Evolutionary conservation across 2,888 invertebrate species (phyloP).

Genomic region (Aspidiotus rigidus): DNA sequence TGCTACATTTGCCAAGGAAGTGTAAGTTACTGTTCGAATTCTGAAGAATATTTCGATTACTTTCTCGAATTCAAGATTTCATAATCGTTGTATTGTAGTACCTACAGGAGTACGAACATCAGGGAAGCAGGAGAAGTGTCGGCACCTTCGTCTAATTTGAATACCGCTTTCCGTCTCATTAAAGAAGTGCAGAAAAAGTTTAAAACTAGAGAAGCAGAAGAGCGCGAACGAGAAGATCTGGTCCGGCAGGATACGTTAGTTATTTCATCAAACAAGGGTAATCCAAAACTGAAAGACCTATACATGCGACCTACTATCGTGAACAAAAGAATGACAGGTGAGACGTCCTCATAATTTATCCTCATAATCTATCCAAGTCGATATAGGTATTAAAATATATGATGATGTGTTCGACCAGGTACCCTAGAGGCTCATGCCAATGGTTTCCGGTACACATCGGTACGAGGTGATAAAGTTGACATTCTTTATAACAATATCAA

Average conservation of each 20-base stretch:
- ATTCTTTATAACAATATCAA: slow-evolving; percentile 99
- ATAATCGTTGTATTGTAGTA: slow-evolving; percentile 48
- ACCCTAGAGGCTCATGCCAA: slow-evolving; percentile 91
- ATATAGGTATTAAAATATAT: too few relatives aligned
- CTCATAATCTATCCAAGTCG: neutral
- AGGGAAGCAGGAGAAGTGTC: slow-evolving; percentile 94
- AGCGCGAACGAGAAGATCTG: slow-evolving; percentile 94
- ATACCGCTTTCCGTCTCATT: slow-evolving; percentile 92
- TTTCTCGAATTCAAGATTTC: slow-evolving; percentile 15
- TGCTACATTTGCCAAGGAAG: slow-evolving; percentile 95
- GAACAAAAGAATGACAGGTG: slow-evolving; percentile 82
- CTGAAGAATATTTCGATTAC: neutral
- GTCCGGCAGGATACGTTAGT: slow-evolving; percentile 96
- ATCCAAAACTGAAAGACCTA: slow-evolving; percentile 93
- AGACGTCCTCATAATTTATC: slow-evolving; percentile 24
- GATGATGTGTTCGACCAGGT: slow-evolving; percentile 43
- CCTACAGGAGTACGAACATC: slow-evolving; percentile 92
- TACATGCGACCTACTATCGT: slow-evolving; percentile 99
- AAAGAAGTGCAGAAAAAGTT: slow-evolving; percentile 99
- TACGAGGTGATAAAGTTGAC: slow-evolving; percentile 99
- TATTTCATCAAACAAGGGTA: slow-evolving; percentile 89
- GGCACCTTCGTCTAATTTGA: slow-evolving; percentile 89
- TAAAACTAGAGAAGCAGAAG: slow-evolving; percentile 96
- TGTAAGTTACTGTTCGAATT: slow-evolving; percentile 54
- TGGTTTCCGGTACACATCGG: slow-evolving; percentile 93